Conservation (phyloP, 2,113 vertebrate genomes). For the Xenopus borealis region DNA sequence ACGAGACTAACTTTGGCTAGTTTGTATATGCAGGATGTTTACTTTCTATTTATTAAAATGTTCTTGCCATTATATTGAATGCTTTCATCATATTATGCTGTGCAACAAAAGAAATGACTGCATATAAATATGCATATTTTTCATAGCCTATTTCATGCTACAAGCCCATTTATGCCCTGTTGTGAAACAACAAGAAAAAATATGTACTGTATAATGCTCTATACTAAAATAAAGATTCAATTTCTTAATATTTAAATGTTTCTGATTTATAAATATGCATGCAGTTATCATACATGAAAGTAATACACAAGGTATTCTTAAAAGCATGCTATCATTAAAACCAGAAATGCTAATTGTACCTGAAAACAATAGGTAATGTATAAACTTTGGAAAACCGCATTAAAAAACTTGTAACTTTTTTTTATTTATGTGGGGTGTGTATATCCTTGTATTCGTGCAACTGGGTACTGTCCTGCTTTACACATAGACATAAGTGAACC, state of each 20-base stretch:
- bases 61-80: slow-evolving; percentile 48
- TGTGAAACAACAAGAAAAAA: not conserved
- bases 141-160: not conserved
- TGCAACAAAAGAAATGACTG: slow-evolving; percentile 54
- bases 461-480: no score
- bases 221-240: slow-evolving; percentile 56
- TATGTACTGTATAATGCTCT: slow-evolving; percentile 50
- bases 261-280: not conserved
- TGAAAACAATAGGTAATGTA: no score
- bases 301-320: no score
- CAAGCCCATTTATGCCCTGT: not conserved
- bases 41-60: slow-evolving; percentile 64
- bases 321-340: no score
- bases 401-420: no score
- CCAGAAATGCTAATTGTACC: no score
- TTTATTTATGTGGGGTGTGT: no score
- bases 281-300: no score
- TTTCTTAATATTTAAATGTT: slow-evolving; percentile 12
- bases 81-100: slow-evolving; percentile 49
- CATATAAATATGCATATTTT: slow-evolving; percentile 45
- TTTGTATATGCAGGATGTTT: slow-evolving; percentile 29
- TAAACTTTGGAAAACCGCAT: no score
- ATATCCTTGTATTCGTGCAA: no score
- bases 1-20: slow-evolving; percentile 33
- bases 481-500: no score